Conservation (phyloP, 2,888 invertebrate species). For the Eristalinus aeneus region DNA sequence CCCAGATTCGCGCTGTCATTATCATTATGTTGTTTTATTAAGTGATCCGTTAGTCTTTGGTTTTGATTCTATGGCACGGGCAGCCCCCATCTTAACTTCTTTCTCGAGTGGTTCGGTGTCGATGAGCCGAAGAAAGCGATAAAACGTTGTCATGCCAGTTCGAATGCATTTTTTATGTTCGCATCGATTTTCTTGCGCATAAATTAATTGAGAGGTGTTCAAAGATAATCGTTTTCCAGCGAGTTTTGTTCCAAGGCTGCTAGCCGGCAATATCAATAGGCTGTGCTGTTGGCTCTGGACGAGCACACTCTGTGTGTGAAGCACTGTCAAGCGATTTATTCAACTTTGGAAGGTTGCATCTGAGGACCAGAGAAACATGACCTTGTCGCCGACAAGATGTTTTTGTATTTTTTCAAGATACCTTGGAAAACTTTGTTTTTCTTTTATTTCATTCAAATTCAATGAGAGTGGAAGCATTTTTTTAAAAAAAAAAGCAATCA, state of each 20-base stretch:
- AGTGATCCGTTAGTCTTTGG: background rate
- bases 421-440: too few relatives aligned
- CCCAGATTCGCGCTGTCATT: background rate
- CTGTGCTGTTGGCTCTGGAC: background rate
- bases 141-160: background rate
- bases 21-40: background rate
- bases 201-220: background rate
- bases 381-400: too few relatives aligned
- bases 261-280: background rate
- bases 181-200: background rate
- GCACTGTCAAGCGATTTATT: too few relatives aligned
- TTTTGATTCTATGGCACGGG: background rate
- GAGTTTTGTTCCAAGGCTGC: background rate
- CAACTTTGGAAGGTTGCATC: too few relatives aligned
- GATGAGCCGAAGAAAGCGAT: background rate
- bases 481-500: too few relatives aligned
- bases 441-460: too few relatives aligned
- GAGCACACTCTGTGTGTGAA: too few relatives aligned
- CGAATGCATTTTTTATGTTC: background rate
- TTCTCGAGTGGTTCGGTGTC: background rate
- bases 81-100: background rate
- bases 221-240: background rate
- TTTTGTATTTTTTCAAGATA: too few relatives aligned
- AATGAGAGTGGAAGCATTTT: too few relatives aligned
- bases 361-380: too few relatives aligned